These are phyloP conservation scores for Dryas iulia DNA, from an alignment of 1,140 invertebrate genomes.

Conservation along the genomic window DNA sequence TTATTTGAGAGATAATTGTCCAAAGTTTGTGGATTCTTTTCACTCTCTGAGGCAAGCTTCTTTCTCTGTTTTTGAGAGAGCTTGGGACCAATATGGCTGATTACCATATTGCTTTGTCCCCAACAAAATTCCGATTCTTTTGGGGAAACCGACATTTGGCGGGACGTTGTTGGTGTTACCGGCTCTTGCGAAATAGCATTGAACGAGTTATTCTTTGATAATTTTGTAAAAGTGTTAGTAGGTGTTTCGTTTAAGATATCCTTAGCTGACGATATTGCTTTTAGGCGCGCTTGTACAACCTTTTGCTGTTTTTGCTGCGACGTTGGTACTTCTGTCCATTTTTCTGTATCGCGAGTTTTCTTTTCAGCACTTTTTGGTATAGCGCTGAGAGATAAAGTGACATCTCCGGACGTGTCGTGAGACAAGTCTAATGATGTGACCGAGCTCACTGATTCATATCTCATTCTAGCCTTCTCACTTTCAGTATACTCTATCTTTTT, in stretches of 20 bases:
- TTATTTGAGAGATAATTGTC: conserved; percentile 60
- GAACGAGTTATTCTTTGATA: conserved; percentile 59
- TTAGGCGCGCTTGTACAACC: conserved; percentile 75
- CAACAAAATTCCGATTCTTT: conserved; percentile 42
- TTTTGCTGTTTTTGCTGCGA: conserved; percentile 71
- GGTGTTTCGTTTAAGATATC: conserved; percentile 68
- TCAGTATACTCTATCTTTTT: conserved; percentile 76
- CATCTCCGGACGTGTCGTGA: conserved; percentile 64
- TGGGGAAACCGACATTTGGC: conserved; percentile 58
- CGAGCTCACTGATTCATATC: conserved; percentile 76
- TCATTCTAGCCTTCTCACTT: conserved; percentile 70
- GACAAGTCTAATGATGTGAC: conserved; percentile 70
- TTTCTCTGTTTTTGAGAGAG: conserved; percentile 84
- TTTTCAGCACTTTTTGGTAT: conserved; percentile 61
- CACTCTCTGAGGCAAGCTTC: conserved; percentile 66
- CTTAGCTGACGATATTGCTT: conserved; percentile 72
- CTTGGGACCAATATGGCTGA: conserved; percentile 76
- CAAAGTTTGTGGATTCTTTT: conserved; percentile 48
- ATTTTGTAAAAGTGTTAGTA: conserved; percentile 62
- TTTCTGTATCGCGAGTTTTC: conserved; percentile 42
- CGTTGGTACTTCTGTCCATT: conserved; percentile 74
- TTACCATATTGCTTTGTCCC: conserved; percentile 55
- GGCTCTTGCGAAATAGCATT: conserved; percentile 49
- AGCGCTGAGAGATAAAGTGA: conserved; percentile 69
- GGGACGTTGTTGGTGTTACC: conserved; percentile 47